phyloP scores from a whole-genome alignment of 2,797 vertebrate species.

The Decapterus maruadsi region DNA sequence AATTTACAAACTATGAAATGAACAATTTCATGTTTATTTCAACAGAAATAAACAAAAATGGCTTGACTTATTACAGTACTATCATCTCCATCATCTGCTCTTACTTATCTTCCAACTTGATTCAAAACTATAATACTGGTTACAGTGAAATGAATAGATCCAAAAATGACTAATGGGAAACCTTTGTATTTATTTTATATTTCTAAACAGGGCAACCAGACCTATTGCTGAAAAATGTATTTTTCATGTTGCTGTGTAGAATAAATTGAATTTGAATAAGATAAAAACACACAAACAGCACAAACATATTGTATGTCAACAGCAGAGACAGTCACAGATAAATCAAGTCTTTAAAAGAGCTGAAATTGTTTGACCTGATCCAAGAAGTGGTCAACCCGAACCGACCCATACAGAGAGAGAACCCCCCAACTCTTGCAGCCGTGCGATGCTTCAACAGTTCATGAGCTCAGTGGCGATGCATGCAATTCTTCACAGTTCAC shows the following conservation, averaged over 20 bases:
- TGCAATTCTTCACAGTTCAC: constrained; percentile 1
- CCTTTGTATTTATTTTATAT: too few species aligned
- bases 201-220: background rate
- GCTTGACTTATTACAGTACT: background rate
- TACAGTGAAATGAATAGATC: background rate
- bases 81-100: background rate
- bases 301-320: too few species aligned
- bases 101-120: background rate
- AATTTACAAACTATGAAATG: too few species aligned
- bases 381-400: background rate
- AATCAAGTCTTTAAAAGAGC: background rate
- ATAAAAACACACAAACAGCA: too few species aligned
- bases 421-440: constrained; percentile 4
- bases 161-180: background rate
- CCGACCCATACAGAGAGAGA: background rate
- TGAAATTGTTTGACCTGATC: constrained; percentile 14
- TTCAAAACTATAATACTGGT: background rate
- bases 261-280: too few species aligned
- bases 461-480: background rate
- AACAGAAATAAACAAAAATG: background rate
- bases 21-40: too few species aligned
- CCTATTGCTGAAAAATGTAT: background rate
- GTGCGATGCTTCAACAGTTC: background rate
- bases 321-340: too few species aligned
- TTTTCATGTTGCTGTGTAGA: too few species aligned